Evolutionary conservation across 2,113 vertebrate species (phyloP).

Genomic region (Boulengerochromis microlepis): DNA sequence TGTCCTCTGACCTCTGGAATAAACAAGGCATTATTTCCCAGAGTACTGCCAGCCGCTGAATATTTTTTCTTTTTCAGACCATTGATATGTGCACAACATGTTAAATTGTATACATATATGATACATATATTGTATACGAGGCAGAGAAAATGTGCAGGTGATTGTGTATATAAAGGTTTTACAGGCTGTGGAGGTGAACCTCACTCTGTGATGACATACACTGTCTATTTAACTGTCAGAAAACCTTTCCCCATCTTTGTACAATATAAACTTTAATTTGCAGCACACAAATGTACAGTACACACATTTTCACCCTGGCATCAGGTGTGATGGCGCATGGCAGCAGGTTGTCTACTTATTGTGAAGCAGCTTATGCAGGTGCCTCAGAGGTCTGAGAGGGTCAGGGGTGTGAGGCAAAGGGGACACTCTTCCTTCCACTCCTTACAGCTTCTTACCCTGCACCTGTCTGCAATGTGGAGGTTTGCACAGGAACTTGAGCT

Average conservation of each 20-base stretch:
- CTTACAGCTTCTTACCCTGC: not conserved
- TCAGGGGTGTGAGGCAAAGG: constrained; percentile 1
- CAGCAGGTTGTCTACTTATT: constrained; percentile 16
- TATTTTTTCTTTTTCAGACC: not conserved
- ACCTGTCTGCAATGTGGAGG: constrained; percentile 31
- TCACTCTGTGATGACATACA: not conserved
- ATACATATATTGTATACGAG: not conserved
- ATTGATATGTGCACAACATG: not conserved
- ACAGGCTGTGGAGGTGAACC: not conserved
- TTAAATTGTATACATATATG: not conserved
- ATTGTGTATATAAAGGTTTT: not conserved
- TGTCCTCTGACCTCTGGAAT: not conserved
- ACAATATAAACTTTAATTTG: not conserved
- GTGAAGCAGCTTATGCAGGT: constrained; percentile 35
- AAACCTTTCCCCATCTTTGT: not conserved
- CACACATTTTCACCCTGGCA: not conserved
- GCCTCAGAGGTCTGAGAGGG: not conserved
- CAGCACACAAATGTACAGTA: not conserved
- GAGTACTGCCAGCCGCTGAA: not conserved
- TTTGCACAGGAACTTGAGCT: not conserved
- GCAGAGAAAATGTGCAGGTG: not conserved
- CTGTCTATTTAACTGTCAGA: not conserved
- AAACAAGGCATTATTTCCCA: not conserved
- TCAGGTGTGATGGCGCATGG: not conserved
- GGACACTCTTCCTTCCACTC: not conserved